Evolutionary conservation across 2,113 vertebrate genomes (phyloP), one percentile per base, ranked within the genome.

Genomic region (Stegostoma tigrinum): DNA sequence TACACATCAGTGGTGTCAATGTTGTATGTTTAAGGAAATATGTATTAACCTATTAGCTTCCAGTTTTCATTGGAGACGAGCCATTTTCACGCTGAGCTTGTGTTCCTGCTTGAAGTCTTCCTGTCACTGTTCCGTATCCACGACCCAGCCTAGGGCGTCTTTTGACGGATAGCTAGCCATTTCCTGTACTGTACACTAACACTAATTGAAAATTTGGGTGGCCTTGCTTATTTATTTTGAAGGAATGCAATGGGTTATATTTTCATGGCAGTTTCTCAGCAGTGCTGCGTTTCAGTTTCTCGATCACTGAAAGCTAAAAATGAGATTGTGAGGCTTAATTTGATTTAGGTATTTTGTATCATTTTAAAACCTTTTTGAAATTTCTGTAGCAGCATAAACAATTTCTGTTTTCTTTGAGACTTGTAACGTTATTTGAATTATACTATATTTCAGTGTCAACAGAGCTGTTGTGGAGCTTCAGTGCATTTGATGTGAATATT

Each of bases 121-220:
- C 98, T 97, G 97, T 98, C 97, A 97, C 98, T 98, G 97, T 97
- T 97, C 97, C 96, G 96, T 97, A 97, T 97, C 97, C 97, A 96
- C 96, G 96, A 97, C 97, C 97, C 97, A 97, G 97, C 97, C 98
- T 97, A 96, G 97, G 98, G 98, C 98, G 97, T 97, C 97, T 97
- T 97, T 97, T 97, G 97, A 98, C 96, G 97, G 97, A 97, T 98
- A 97, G 97, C 97, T 96, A 97, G 97, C 98, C 98, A 98, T 98
- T 99, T 99, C 99, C 99, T 99, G 98, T 98, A 97, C 97, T 98
- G 98, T 98, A 98, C 98, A 98, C 97, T 96, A 98, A 98, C 98
- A 98, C 98, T 99, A 99, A 99, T 99, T 99, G 98, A 98, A 99
- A 98, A 98, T 99, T 98, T 99, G 99, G 99, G 99, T 99, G 99